Evolutionary conservation across 2,113 vertebrate species (phyloP), one percentile per base, ranked within the genome.

Genomic region (Amphiprion percula): DNA sequence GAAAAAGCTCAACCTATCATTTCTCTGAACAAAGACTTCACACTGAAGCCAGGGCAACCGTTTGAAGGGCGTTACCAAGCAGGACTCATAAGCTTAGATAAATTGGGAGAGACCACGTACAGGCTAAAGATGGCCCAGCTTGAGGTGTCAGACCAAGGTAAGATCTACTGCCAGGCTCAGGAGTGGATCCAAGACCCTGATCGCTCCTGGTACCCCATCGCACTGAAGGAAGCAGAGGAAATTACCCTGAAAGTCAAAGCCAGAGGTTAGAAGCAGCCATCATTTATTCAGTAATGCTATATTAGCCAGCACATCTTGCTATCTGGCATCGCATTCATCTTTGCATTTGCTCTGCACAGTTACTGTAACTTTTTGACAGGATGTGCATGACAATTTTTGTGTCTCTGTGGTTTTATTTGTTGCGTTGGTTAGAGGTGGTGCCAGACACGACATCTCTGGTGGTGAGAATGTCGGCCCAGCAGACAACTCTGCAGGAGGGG

Each of bases 121-220:
- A 95, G 78, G 73, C 92, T 99, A 17, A 84, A 75, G 49, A 70
- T 99, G 0, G 0, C 16, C 33, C 87, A 68, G 4, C 64, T 95
- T 17, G 81, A 92, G 90, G 71, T 55, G 1, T 94, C 95, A 0
- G 97, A 98, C 78, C 87, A 89, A 62, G 97, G 97, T 0, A 80
- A 83, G 44, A 79, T 98, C 71, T 96, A 94, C 91, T 99, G 97
- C 5, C 90, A 94, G 63, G 96, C 94, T 3, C 79, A 83, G 0
- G 97, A 99, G 68, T 98, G 97, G 97, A 97, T 98, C 58, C 95
- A 97, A 89, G 97, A 99, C 73, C 96, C 96, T 0, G 96, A 97
- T 67, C 65, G 85, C 50, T 95, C 86, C 0, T 99, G 98, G 97
- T 94, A 94, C 77, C 63, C 68, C 6, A 96, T 99, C 53, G 68